phyloP scores from a whole-genome alignment of 2,888 invertebrate species.

The Microplitis manilae region DNA sequence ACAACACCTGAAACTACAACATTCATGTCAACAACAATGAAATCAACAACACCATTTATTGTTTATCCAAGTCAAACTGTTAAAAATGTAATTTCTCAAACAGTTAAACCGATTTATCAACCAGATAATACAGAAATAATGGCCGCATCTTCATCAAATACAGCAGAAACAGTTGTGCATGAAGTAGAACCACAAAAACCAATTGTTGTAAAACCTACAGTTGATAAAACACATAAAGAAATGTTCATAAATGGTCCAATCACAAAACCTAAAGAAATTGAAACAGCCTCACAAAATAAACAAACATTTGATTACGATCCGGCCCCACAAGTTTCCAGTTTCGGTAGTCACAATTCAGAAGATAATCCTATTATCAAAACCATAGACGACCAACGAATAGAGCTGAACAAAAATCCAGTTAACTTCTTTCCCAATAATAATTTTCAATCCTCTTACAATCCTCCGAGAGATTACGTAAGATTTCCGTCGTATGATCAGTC shows the following conservation, averaged over 20 bases:
- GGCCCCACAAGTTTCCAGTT: conserved; percentile 13
- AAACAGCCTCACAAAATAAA: background rate
- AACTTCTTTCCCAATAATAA: conserved; percentile 26
- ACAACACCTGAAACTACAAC: background rate
- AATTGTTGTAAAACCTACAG: background rate
- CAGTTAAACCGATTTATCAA: conserved; percentile 16
- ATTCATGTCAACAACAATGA: background rate
- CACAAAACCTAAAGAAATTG: background rate
- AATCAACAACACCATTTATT: background rate
- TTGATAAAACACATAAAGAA: background rate
- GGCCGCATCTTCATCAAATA: conserved; percentile 48
- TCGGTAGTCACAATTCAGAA: background rate
- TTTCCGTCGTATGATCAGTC: conserved; percentile 54
- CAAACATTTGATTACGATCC: conserved; percentile 41
- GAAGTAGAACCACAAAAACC: conserved; percentile 15
- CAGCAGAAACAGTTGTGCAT: conserved; percentile 40
- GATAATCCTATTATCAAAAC: conserved; percentile 43
- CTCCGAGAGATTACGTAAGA: conserved; percentile 49
- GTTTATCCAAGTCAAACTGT: background rate
- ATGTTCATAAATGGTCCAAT: background rate
- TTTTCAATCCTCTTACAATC: conserved; percentile 21
- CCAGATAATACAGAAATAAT: conserved; percentile 45
- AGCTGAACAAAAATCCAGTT: conserved; percentile 7
- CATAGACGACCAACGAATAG: conserved; percentile 38
- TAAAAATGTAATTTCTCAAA: background rate